Conservation (phyloP, 2,797 vertebrate genomes). For the Pipistrellus pipistrellus region DNA sequence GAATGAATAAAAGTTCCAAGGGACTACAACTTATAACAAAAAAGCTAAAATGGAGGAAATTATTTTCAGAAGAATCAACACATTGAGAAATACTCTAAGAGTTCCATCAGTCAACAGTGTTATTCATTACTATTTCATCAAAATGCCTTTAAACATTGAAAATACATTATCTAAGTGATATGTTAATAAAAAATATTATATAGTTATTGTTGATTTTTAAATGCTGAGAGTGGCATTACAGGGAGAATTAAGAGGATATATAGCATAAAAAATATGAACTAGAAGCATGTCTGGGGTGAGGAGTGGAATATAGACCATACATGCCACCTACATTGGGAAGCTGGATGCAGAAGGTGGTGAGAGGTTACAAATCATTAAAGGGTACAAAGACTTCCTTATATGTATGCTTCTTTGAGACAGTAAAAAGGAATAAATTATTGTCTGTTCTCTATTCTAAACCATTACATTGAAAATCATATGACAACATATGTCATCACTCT, state of each 20-base stretch:
- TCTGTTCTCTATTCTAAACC: background rate
- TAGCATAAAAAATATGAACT: background rate
- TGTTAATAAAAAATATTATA: background rate
- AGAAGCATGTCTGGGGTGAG: background rate
- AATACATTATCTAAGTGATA: background rate
- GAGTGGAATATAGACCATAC: background rate
- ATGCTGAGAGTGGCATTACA: background rate
- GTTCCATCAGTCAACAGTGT: background rate
- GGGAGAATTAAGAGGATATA: background rate
- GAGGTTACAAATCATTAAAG: background rate
- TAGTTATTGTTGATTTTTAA: background rate
- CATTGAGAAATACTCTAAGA: background rate
- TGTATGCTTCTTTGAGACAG: background rate
- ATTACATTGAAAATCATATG: background rate
- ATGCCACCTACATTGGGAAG: background rate
- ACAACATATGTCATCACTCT: background rate
- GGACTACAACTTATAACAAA: background rate
- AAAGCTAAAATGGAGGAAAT: background rate
- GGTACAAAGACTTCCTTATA: background rate
- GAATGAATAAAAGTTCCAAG: slow-evolving; percentile 22
- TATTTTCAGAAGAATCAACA: background rate
- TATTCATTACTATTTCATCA: background rate
- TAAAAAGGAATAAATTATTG: slow-evolving; percentile 3
- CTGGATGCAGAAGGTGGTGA: background rate
- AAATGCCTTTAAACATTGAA: slow-evolving; percentile 35